Conservation (phyloP, 2,888 invertebrate genomes). For the Thereva nobilitata region DNA sequence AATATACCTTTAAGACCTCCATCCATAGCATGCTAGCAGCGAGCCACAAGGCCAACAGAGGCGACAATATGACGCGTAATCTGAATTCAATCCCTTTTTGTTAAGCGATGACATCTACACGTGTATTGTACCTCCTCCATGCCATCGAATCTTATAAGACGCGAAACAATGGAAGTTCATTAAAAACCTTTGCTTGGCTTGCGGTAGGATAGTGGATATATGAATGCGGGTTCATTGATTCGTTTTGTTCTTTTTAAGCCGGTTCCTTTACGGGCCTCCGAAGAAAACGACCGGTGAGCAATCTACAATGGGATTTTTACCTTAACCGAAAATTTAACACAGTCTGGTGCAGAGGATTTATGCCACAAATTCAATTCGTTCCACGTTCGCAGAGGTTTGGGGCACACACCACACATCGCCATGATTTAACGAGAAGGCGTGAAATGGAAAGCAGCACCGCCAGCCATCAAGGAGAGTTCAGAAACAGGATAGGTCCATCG, state of each 20-base stretch:
- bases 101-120: slow-evolving; percentile 37
- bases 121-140: slow-evolving; percentile 31
- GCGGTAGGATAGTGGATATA: not conserved
- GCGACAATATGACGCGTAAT: slow-evolving; percentile 49
- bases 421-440: slow-evolving; percentile 27
- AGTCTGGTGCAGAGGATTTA: not conserved
- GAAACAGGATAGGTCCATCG: too few relatives aligned
- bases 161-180: slow-evolving; percentile 37
- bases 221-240: slow-evolving; percentile 11
- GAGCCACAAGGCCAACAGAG: slow-evolving; percentile 45
- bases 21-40: slow-evolving; percentile 1
- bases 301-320: slow-evolving; percentile 18
- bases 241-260: slow-evolving; percentile 6
- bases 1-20: slow-evolving; percentile 23
- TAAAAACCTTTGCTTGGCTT: slow-evolving; percentile 32
- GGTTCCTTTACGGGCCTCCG: slow-evolving; percentile 3
- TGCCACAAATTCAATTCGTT: slow-evolving; percentile 33
- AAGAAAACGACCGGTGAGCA: not conserved
- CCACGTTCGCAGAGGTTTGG: slow-evolving; percentile 11
- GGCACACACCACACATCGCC: not conserved
- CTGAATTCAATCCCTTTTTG: slow-evolving; percentile 47
- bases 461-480: too few relatives aligned
- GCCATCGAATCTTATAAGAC: slow-evolving; percentile 18
- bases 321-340: slow-evolving; percentile 18
- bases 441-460: slow-evolving; percentile 17